Evolutionary conservation across 2,888 invertebrate genomes (phyloP), one percentile per base, ranked within the genome.

Genomic region (Drosophila antonietae): DNA sequence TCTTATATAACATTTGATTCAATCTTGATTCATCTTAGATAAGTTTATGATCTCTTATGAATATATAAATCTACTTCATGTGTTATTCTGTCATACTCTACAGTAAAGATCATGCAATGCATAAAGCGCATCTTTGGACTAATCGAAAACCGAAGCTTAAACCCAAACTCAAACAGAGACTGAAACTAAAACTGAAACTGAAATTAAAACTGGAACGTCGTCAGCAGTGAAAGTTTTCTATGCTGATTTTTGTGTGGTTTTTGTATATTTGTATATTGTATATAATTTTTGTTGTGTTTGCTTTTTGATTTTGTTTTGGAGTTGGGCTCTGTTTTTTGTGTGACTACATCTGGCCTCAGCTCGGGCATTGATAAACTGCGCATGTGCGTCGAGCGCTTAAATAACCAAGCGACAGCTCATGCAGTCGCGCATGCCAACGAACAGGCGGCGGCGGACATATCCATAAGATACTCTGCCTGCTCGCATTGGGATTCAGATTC

Each of bases 161-260:
- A 49, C 41, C 28, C 23, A 2, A 49, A 10, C 28, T 9, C 15
- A 67, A 60, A 43, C 39, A 15, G 49, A 70, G 66, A 68, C 57
- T 59, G 37, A 58, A 71, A 53, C 44, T 39, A 37, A 64, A 71
- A 64, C 53, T 67, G 64, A 75, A 72, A 70, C 68, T 67, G 62
- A 53, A 68, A 68, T 44, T 46, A 60, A 57, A 69, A 68, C 74
- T 74, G 78, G 63, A 78, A 62, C 78, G 68, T 68, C 65, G 77
- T 49, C 55, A 52, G 58, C 62, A 87, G 84, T 82, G 84, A 84
- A 84, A 84, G 84, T 87, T 87, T 86, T 84, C 83, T 84, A 84
- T 83, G 77, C 81, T 81, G 80, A 75, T 78, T 75, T 68, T 61
- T 15, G 56, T 47, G 52, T 43, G 43, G n/a, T 35, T 20, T 64